Conservation (phyloP, 2,113 vertebrate species). For the Alces alces region DNA sequence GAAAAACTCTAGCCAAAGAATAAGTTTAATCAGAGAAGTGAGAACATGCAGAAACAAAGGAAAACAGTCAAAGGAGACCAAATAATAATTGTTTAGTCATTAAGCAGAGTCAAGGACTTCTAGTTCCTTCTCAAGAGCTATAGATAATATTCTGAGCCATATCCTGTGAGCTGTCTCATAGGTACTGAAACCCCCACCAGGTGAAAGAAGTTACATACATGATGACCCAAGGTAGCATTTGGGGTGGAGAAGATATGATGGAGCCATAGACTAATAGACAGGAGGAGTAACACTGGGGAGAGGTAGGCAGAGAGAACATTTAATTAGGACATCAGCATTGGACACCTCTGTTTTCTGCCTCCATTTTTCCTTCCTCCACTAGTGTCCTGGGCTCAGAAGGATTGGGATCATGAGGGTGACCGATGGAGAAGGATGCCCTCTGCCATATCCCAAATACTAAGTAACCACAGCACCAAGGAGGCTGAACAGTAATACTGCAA, state of each 20-base stretch:
- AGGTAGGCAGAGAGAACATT: background rate
- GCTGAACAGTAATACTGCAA: constrained; percentile 8
- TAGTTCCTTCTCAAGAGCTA: background rate
- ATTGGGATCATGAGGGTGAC: background rate
- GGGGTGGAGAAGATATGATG: background rate
- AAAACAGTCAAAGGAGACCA: background rate
- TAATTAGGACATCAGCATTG: background rate
- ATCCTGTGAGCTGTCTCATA: background rate
- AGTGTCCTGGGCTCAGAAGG: background rate
- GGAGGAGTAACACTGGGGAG: background rate
- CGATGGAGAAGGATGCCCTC: background rate
- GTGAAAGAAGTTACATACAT: background rate
- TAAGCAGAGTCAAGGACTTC: background rate
- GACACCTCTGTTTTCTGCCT: background rate
- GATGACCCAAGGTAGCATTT: background rate
- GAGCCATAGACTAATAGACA: background rate
- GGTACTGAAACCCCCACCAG: background rate
- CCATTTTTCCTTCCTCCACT: background rate
- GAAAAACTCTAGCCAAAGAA: background rate
- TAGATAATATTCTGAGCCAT: background rate
- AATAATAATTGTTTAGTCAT: background rate
- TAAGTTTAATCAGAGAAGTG: background rate
- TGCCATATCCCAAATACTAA: background rate
- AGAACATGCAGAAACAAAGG: background rate
- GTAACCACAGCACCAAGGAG: background rate